Base-by-base conservation (phyloP, 1,140 invertebrate species). In the Apis cerana region DNA sequence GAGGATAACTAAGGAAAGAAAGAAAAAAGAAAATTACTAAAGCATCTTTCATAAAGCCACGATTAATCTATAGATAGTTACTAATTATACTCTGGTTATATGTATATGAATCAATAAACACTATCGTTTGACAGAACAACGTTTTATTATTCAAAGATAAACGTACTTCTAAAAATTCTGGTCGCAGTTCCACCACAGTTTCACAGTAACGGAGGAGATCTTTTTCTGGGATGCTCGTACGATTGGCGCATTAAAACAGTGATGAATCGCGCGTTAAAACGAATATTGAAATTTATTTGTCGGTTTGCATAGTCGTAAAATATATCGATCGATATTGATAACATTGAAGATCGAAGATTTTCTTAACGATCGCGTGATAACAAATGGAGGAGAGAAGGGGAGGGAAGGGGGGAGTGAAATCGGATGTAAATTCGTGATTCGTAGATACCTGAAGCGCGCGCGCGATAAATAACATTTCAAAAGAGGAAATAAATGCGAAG, bases 261-360 rank as follows among this genome's bases (percentile, higher is more conserved):
- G 64, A 23, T 10, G 21, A 56, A 48, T 64, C 15, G 65, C 62
- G 61, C 83, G 64, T 90, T 91, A 90, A 92, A 92, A 89, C 90
- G 91, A 92, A 91, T 85, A 90, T 88, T 59, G 77, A 68, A 43
- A 75, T 92, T 92, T 92, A 92, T 92, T 92, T 85, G 75, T 91
- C 72, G 84, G 86, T 89, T 88, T 90, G 84, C 84, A 86, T 89
- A 90, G 85, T 92, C 91, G 88, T 91, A 91, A 91, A 93, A 93
- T 93, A 92, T 92, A 92, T 89, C 83, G 77, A 88, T 91, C 89
- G 89, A 89, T 87, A 86, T 90, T 52, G 21, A 67, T 83, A 87
- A 87, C 80, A 86, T 70, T 72, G 76, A n/a, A n/a, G n/a, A 87
- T 43, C 3, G 33, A 59, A 86, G 33, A 61, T 64, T 69, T 75